Conservation (phyloP, 1,140 invertebrate species). For the Zaprionus kolodkinae region DNA sequence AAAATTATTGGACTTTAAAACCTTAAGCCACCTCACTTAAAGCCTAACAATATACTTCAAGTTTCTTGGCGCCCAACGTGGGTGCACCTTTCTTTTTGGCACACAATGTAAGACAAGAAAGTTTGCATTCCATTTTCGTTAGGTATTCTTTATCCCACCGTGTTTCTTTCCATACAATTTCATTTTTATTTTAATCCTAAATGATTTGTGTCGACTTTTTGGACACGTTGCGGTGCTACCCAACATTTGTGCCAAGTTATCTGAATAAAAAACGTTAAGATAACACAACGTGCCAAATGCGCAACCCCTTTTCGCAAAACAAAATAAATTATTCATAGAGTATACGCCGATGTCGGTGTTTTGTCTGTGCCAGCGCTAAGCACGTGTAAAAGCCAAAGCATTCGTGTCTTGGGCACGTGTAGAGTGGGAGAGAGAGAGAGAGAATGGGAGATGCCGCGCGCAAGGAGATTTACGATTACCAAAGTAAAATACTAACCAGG, state of each 20-base stretch:
- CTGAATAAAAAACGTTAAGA: background rate
- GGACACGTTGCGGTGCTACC: background rate
- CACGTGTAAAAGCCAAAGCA: conserved; percentile 41
- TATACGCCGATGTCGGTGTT: conserved; percentile 8
- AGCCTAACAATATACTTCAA: too few relatives aligned
- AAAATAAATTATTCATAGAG: conserved; percentile 23
- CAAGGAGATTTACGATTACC: conserved; percentile 60
- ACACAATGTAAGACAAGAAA: too few relatives aligned
- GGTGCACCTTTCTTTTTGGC: too few relatives aligned
- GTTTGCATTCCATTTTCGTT: too few relatives aligned
- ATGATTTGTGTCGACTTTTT: background rate
- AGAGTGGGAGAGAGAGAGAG: background rate
- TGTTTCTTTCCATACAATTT: background rate
- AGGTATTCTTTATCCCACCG: too few relatives aligned
- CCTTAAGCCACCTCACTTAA: too few relatives aligned
- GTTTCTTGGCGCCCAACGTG: too few relatives aligned
- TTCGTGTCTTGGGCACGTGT: conserved; percentile 55
- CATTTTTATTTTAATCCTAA: background rate
- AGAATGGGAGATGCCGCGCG: background rate
- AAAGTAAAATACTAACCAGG: conserved; percentile 33
- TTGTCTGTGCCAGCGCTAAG: conserved; percentile 12
- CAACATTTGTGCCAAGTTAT: background rate
- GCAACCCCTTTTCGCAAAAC: conserved; percentile 4
- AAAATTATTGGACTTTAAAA: background rate
- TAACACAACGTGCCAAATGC: conserved; percentile 4